Conservation (phyloP, 2,113 vertebrate genomes). For the Psittacus erithacus region DNA sequence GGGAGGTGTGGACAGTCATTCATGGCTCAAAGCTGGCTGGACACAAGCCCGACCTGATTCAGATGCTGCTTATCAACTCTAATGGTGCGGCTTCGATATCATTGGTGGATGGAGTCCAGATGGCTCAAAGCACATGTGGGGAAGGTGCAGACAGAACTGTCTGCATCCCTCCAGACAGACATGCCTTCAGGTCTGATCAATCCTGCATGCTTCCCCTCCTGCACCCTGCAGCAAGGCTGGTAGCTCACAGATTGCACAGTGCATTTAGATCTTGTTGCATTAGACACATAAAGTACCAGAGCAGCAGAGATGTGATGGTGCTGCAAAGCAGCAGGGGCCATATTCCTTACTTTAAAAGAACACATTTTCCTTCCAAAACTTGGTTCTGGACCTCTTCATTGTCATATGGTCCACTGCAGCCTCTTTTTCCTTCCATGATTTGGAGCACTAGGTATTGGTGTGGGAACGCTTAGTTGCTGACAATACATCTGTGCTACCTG, state of each 20-base stretch:
- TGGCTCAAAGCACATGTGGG: background rate
- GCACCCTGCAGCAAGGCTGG: background rate
- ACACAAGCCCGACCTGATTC: background rate
- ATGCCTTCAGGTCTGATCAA: background rate
- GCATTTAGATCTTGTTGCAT: background rate
- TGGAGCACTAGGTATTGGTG: background rate
- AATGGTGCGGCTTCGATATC: background rate
- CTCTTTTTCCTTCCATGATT: background rate
- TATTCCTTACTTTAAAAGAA: background rate
- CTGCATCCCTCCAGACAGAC: background rate
- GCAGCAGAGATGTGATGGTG: background rate
- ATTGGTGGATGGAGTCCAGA: background rate
- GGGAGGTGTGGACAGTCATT: background rate
- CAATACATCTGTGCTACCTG: background rate
- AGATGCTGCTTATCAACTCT: background rate
- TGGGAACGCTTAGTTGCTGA: background rate
- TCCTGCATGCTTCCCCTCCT: background rate
- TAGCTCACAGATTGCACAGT: background rate
- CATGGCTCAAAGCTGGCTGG: background rate
- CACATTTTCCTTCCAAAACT: background rate
- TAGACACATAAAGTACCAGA: background rate
- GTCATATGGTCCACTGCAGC: background rate
- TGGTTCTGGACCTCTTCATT: background rate
- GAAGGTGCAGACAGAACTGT: background rate
- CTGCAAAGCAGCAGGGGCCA: background rate